Evolutionary conservation across 2,113 vertebrate genomes (phyloP), one percentile per base, ranked within the genome.

Genomic region (Carassius auratus): DNA sequence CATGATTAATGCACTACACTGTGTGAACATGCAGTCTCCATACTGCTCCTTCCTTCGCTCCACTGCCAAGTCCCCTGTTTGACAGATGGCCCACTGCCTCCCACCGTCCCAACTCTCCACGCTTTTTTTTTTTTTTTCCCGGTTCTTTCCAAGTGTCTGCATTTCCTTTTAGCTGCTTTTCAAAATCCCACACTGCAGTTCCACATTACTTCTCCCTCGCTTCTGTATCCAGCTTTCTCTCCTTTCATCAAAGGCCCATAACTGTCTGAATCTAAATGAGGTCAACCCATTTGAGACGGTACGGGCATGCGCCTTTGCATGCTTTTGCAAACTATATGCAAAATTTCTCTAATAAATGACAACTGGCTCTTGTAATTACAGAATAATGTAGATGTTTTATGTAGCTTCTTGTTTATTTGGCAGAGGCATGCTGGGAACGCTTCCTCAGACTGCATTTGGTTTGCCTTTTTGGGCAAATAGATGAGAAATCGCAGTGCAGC

Each of bases 11-110:
- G 90, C 69, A 82, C 91, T 89, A 88, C 83, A 88, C 86, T 91
- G 92, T 91, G 90, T 85, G 90, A 90, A 92, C 92, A 92, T 91
- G 92, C 87, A 85, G 86, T 81, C 71, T 23, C 36, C 52, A 73
- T 73, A 64, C 15, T 84, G 86, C 68, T 64, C 42, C 30, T 50
- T 64, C 57, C 57, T 64, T 74, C 57, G 30, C 71, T 75, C 57
- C 68, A 66, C 26, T 81, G 59, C 78, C 85, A 86, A 81, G 38
- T 59, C 57, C 79, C 71, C 64, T 14, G 79, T 81, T 88, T 86
- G 89, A 92, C 92, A 93, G 94, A 94, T 94, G 93, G 94, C 91
- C 78, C 87, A 87, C 81, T 64, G 71, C 62, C 83, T 94, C 93
- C 92, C 90, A 87, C 90, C 90, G 92, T 93, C 93, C 92, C 89